A percentile compares a stretch with the other conserved stretches of the same genome.
These are phyloP conservation scores for Prosopocoilus inquinatus DNA, from an alignment of 2,888 invertebrate species.

Conservation along the genomic window DNA sequence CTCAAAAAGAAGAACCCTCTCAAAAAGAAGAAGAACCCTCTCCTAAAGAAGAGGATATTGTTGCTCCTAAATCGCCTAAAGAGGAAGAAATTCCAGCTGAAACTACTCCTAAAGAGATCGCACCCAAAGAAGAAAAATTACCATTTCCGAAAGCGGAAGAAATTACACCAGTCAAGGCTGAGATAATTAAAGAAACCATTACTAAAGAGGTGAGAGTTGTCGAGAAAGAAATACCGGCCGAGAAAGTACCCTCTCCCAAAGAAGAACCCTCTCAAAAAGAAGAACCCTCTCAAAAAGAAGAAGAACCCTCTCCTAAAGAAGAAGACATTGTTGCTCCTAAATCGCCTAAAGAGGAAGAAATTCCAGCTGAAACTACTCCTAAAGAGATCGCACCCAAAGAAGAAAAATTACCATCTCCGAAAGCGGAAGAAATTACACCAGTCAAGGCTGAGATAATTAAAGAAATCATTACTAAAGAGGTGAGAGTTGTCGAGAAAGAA, in stretches of 20 bases:
- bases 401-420: not conserved
- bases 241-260: not conserved
- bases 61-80: too few relatives aligned
- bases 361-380: not conserved
- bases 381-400: not conserved
- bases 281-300: too few relatives aligned
- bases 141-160: not conserved
- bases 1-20: too few relatives aligned
- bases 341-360: not conserved
- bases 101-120: not conserved
- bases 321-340: not conserved
- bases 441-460: too few relatives aligned
- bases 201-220: not conserved
- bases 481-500: too few relatives aligned
- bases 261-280: too few relatives aligned
- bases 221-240: slow-evolving; percentile 17
- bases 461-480: too few relatives aligned
- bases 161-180: slow-evolving; percentile 1
- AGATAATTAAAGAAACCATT: not conserved
- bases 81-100: not conserved
- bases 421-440: too few relatives aligned
- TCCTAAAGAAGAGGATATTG: not conserved
- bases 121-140: slow-evolving; percentile 6
- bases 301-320: too few relatives aligned
- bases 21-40: too few relatives aligned